Base-by-base conservation (phyloP, 2,888 invertebrate genomes). In the Phalangium opilio region DNA sequence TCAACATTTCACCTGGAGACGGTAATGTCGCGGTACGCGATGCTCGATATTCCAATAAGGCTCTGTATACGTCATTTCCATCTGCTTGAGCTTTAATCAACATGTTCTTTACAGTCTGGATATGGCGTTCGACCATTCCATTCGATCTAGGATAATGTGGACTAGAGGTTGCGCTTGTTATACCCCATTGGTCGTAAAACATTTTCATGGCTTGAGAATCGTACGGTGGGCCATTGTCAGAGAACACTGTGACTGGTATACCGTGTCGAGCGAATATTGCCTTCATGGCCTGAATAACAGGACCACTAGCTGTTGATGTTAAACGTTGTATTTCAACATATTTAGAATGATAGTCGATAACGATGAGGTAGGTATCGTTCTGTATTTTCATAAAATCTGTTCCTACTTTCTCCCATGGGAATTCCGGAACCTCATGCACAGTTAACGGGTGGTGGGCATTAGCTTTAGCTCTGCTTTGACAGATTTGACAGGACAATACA, bases 281-380 rank as follows among this genome's bases (percentile, higher is more conserved):
- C 43, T 48, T 48, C 12, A 43, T 15, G 2, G 44, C 44, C 17
- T 33, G 43, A 10, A 48, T 48, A 11, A 48, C 42, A 12, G 47
- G 27, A 7, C 20, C n/a, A 15, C 17, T 7, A 14, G 36, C 34
- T 33, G 34, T 43, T 12, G 33, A 12, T 17, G 40, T 32, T 4
- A 43, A 19, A 40, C 19, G 21, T 34, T 44, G 40, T 10, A 39
- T n/a, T 15, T 43, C 44, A 33, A 44, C 35, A 40, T 39, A 48
- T 14, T 48, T 48, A 12, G 42, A 36, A 14, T 42, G 42, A 18
- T 47, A 47, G 32, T 47, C 47, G 8, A 42, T 36, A 4, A 47
- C n/a, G 18, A 47, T 18, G 10, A 45, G n/a, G 17, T 45, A 45
- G 3, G 32, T 45, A 7, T 19, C 18, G 34, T 18, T 34, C 2